These are phyloP conservation scores for Drosophila nigromelanica DNA, from an alignment of 1,140 invertebrate genomes.

Conservation along the genomic window DNA sequence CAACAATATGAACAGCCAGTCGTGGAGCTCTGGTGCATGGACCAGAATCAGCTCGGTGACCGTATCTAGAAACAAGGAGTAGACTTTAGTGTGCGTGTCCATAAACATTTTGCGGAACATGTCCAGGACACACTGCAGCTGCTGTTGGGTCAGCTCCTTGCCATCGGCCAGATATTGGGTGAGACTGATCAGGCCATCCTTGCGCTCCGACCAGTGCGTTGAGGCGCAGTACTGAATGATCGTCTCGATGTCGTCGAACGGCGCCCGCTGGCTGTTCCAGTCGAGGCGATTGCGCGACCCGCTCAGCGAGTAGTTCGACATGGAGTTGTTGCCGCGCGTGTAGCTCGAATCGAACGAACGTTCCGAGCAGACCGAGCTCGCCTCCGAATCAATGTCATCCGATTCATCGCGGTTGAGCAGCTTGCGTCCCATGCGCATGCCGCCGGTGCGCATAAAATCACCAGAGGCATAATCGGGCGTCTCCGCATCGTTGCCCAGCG, in stretches of 20 bases:
- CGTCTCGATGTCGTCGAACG: constrained; percentile 91
- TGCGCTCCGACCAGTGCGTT: constrained; percentile 95
- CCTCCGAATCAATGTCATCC: constrained; percentile 96
- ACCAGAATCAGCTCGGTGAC: constrained; percentile 93
- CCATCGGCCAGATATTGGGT: constrained; percentile 84
- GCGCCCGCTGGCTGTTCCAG: constrained; percentile 84
- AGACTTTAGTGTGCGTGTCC: constrained; percentile 98
- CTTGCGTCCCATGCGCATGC: constrained; percentile 73
- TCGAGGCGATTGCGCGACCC: constrained; percentile 91
- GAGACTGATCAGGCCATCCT: constrained; percentile 94
- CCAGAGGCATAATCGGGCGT: constrained; percentile 62
- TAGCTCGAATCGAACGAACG: constrained; percentile 92
- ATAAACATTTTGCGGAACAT: constrained; percentile 98
- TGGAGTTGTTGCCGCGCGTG: constrained; percentile 76
- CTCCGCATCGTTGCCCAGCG: constrained; percentile 87
- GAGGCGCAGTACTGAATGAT: constrained; percentile 94
- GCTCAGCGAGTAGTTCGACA: constrained; percentile 88
- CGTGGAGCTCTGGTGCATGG: constrained; percentile 93
- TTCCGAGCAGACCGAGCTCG: constrained; percentile 97
- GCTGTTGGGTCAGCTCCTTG: constrained; percentile 75
- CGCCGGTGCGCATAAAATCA: constrained; percentile 67
- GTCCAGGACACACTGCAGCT: constrained; percentile 85
- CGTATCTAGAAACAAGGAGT: constrained; percentile 96
- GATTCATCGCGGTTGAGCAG: constrained; percentile 87
- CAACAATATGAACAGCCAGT: constrained; percentile 95